Percentiles rank a stretch among this genome's conserved stretches.
phyloP scores from a whole-genome alignment of 2,797 vertebrate genomes.

The Danio jaintianensis region DNA sequence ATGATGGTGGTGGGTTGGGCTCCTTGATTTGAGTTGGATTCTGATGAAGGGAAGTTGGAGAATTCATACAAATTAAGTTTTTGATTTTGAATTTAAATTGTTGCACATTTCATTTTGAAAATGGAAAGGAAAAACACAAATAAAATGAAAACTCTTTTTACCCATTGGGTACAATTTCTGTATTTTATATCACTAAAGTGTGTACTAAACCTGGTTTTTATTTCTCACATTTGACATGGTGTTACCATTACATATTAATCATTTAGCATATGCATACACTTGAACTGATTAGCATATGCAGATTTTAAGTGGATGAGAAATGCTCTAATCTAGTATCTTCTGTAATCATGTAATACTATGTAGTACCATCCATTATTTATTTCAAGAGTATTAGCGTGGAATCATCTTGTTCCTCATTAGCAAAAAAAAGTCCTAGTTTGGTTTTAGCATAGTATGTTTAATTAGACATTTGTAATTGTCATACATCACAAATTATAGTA shows the following conservation, averaged over 20 bases:
- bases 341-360: not conserved
- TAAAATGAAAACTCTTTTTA: slow-evolving; percentile 78
- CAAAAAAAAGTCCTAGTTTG: not conserved
- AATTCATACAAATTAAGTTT: slow-evolving; percentile 58
- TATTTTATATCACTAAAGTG: not conserved
- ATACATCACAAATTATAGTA: too few relatives aligned
- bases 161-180: slow-evolving; percentile 35
- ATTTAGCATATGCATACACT: not conserved
- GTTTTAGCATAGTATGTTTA: too few relatives aligned
- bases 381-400: not conserved
- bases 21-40: slow-evolving; percentile 39
- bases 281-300: not conserved
- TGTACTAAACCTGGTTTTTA: not conserved
- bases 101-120: slow-evolving; percentile 80
- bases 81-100: slow-evolving; percentile 60
- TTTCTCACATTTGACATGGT: not conserved
- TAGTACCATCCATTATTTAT: not conserved
- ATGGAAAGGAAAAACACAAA: slow-evolving; percentile 78
- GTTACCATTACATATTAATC: too few relatives aligned
- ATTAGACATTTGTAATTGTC: too few relatives aligned
- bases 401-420: not conserved
- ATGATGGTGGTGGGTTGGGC: not conserved
- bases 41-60: slow-evolving; percentile 52
- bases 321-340: not conserved
- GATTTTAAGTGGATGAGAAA: not conserved